Evolutionary conservation across 2,797 vertebrate species (phyloP), one percentile per base, ranked within the genome.

Genomic region (Champsocephalus gunnari): DNA sequence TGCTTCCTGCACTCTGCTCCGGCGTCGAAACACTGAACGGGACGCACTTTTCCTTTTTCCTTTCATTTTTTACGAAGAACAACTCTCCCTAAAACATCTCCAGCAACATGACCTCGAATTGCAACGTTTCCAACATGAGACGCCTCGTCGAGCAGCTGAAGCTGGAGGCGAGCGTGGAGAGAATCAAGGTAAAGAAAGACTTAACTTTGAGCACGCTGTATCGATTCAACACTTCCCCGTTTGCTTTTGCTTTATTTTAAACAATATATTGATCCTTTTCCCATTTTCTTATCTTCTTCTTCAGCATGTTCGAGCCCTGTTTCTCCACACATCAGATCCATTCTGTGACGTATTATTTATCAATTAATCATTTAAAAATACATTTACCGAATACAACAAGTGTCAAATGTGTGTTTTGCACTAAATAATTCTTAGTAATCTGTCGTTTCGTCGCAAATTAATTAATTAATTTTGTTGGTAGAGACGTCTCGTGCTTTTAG

Each of bases 81-180:
- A 50, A 28, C 65, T 77, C 49, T 76, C 44, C 17, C 49, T 28
- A 66, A 84, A 69, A 55, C 56, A 49, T 63, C 80, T 65, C 43
- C 48, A 64, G 12, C 56, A 89, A 85, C 86, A 98, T 98, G 97
- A 96, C 96, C 3, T 96, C 96, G 32, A 96, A 95, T 90, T 95
- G 96, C 32, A 97, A 90, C 83, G 83, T 96, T 85, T 93, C 94
- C 81, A 93, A 88, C 80, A 94, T 98, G 97, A 92, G 95, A 77
- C 94, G 96, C 38, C 87, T 96, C 86, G 97, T 97, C 63, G 96
- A 97, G 84, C 97, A 98, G 88, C 96, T 98, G 79, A 96, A 94
- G 89, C 92, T 97, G 47, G 97, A 98, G 85, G 97, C 97, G 61
- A 94, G 95, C 8, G 95, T 97, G 89, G 96, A 98, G 82, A 91